These are phyloP conservation scores for Pempheris klunzingeri DNA, from an alignment of 2,797 vertebrate genomes.

Conservation along the genomic window DNA sequence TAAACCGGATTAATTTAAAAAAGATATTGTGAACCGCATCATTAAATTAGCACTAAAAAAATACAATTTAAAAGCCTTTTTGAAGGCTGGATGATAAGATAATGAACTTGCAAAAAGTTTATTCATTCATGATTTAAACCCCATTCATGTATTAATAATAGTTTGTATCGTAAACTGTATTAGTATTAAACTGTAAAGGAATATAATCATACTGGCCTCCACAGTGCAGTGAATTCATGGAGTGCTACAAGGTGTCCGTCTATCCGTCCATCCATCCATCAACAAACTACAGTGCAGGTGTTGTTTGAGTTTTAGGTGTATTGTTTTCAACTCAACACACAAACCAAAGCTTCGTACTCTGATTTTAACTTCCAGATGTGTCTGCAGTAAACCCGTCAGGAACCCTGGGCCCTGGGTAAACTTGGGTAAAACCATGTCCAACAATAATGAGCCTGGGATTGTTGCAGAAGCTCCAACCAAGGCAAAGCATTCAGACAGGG, in stretches of 20 bases:
- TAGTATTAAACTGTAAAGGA: background rate
- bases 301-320: background rate
- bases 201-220: background rate
- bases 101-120: background rate
- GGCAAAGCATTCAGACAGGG: too few species aligned
- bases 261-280: too few species aligned
- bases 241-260: too few species aligned
- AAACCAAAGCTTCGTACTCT: background rate
- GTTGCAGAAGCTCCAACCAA: too few species aligned
- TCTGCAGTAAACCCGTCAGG: background rate
- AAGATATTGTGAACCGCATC: background rate
- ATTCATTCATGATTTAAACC: background rate
- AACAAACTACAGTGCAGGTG: background rate
- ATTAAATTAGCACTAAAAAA: background rate
- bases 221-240: background rate
- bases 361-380: too few species aligned
- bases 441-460: too few species aligned
- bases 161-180: background rate
- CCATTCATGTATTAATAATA: background rate
- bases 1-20: background rate
- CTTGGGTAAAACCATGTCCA: too few species aligned
- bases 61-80: background rate
- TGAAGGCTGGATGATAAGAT: too few species aligned
- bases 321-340: conserved; percentile 1
- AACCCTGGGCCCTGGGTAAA: background rate